Conservation (phyloP, 1,140 invertebrate species). For the Pentalonia nigronervosa region DNA sequence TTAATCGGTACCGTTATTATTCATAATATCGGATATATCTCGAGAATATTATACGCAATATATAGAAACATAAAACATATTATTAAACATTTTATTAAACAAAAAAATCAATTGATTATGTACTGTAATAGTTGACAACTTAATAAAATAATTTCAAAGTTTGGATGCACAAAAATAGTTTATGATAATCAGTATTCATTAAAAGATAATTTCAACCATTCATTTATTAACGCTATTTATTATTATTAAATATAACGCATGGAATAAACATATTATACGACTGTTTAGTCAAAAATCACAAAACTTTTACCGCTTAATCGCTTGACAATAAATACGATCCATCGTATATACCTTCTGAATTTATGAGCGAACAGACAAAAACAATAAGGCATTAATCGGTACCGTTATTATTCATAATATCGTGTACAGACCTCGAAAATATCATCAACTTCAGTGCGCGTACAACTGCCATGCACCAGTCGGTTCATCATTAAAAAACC, state of each 20-base stretch:
- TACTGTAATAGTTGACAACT: background rate
- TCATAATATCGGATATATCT: no score
- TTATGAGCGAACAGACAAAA: no score
- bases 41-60: background rate
- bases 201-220: background rate
- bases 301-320: background rate
- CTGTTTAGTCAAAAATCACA: background rate
- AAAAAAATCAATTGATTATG: background rate
- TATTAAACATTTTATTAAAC: no score
- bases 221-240: background rate
- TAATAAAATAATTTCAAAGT: background rate
- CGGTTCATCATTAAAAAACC: background rate
- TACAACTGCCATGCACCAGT: no score
- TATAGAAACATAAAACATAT: background rate
- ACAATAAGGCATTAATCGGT: no score
- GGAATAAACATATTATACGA: background rate
- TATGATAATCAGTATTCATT: background rate
- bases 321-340: background rate
- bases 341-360: no score
- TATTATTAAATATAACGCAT: background rate
- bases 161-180: background rate
- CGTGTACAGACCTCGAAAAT: no score
- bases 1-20: no score
- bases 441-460: no score
- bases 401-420: no score